Evolutionary conservation across 2,113 vertebrate species (phyloP), one percentile per base, ranked within the genome.

Genomic region (Clupea harengus): DNA sequence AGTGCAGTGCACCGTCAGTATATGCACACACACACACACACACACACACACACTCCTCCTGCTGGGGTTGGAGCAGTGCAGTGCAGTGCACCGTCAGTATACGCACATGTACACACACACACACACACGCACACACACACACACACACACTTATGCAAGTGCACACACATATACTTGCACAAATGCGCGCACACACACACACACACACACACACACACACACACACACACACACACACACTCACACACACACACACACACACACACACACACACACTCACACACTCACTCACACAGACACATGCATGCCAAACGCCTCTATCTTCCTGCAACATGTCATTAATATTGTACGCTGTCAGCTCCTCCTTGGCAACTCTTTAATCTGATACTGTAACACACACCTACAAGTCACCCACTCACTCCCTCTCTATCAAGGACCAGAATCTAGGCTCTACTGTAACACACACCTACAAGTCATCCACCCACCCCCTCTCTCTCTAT

Each of bases 331-430:
- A 93, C 90, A 92, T 91, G 89, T 91, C 88, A 91, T 93, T 93
- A 94, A 93, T 94, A 93, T 93, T 92, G 89, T 91, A 92, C 89
- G 88, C 85, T 88, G 89, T 89, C 91, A 88, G 90, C 82, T 88
- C 87, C 89, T 93, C 92, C 92, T 91, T 92, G 89, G 91, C 83
- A 15, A 28, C 25, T 78, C 72, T 78, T 78, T 78, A 78, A 39
- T 39, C 32, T 22, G 57, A 90, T 90, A 89, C 84, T 86, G n/a
- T 89, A 87, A 89, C 88, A 83, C 87, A 89, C 82, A 86, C 82
- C 85, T 39, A 45, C 15, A 54, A 39, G 44, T 78, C 28, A 83
- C 20, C 45, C 47, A 46, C 47, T 54, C 47, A 46, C 47, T 54
- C 75, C 17, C 84, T 32, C 67, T 64, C n/a, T n/a, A n/a, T n/a